phyloP scores from a whole-genome alignment of 2,888 invertebrate species.

The Pemphredon lugubris region DNA sequence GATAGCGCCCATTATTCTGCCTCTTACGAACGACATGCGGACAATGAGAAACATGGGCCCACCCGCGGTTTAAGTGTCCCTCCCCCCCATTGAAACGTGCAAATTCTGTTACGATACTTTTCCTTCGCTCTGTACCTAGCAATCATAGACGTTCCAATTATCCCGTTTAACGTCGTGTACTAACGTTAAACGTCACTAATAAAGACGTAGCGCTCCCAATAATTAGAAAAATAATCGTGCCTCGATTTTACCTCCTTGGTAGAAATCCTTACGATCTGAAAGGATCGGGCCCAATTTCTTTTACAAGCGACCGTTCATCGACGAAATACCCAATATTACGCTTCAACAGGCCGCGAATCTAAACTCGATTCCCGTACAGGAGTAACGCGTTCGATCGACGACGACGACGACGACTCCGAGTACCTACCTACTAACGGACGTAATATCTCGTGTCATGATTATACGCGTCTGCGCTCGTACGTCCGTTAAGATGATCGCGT shows the following conservation, averaged over 20 bases:
- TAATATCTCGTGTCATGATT: slow-evolving; percentile 57
- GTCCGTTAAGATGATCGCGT: slow-evolving; percentile 64
- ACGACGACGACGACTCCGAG: too few relatives aligned
- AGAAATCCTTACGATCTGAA: too few relatives aligned
- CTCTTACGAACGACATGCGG: slow-evolving; percentile 66
- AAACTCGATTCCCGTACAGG: too few relatives aligned
- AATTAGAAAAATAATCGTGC: slow-evolving; percentile 4
- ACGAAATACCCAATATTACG: too few relatives aligned
- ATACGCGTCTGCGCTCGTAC: slow-evolving; percentile 49
- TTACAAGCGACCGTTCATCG: too few relatives aligned
- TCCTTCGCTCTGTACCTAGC: slow-evolving; percentile 18
- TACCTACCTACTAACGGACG: slow-evolving; percentile 42
- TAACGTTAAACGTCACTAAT: slow-evolving; percentile 14
- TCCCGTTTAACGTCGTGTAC: slow-evolving; percentile 20
- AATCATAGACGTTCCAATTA: slow-evolving; percentile 57
- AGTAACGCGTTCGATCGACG: too few relatives aligned
- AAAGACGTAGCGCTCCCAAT: background rate
- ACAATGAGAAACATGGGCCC: slow-evolving; percentile 64
- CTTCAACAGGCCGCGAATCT: too few relatives aligned
- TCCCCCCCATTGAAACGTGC: slow-evolving; percentile 57
- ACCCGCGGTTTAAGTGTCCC: slow-evolving; percentile 63
- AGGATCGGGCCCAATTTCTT: too few relatives aligned
- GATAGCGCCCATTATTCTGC: slow-evolving; percentile 67
- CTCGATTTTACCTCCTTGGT: background rate
- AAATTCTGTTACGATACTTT: slow-evolving; percentile 53